Conservation (phyloP, 2,888 invertebrate species). For the Marasmarcha lunaedactyla region DNA sequence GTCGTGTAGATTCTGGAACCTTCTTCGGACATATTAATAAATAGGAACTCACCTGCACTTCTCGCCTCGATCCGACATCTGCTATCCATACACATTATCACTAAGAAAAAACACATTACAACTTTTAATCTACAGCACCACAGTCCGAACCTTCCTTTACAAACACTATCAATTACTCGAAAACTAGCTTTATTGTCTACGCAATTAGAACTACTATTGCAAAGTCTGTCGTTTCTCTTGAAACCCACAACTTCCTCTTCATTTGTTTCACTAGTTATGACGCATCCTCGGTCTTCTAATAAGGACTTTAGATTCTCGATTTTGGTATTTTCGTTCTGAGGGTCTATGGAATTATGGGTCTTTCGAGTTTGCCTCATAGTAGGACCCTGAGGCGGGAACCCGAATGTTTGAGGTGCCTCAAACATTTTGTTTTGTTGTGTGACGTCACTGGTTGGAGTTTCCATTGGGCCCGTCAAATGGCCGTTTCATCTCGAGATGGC, state of each 20-base stretch:
- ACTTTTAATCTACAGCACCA: constrained; percentile 58
- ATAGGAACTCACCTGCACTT: constrained; percentile 55
- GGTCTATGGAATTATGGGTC: constrained; percentile 17
- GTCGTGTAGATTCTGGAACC: no score
- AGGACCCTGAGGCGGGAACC: constrained; percentile 20
- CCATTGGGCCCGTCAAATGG: constrained; percentile 40
- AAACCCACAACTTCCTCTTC: constrained; percentile 9
- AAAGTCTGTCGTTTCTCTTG: constrained; percentile 18
- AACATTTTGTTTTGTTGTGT: neutral
- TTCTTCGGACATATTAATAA: no score
- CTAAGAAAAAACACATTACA: constrained; percentile 46
- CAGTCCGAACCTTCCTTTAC: constrained; percentile 31
- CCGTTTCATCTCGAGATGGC: constrained; percentile 43
- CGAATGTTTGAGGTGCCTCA: constrained; percentile 28
- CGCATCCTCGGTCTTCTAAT: constrained; percentile 58
- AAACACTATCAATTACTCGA: constrained; percentile 7
- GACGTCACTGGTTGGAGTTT: constrained; percentile 18
- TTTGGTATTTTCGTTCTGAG: constrained; percentile 37
- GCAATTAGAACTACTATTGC: constrained; percentile 11
- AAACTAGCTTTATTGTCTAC: constrained; percentile 10
- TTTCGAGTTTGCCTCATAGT: constrained; percentile 36
- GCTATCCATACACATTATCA: constrained; percentile 39
- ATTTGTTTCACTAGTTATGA: constrained; percentile 17
- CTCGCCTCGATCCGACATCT: constrained; percentile 42
- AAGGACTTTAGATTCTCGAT: constrained; percentile 54